Evolutionary conservation across 2,888 invertebrate genomes (phyloP), one percentile per base, ranked within the genome.

Genomic region (Orchestes rusci): DNA sequence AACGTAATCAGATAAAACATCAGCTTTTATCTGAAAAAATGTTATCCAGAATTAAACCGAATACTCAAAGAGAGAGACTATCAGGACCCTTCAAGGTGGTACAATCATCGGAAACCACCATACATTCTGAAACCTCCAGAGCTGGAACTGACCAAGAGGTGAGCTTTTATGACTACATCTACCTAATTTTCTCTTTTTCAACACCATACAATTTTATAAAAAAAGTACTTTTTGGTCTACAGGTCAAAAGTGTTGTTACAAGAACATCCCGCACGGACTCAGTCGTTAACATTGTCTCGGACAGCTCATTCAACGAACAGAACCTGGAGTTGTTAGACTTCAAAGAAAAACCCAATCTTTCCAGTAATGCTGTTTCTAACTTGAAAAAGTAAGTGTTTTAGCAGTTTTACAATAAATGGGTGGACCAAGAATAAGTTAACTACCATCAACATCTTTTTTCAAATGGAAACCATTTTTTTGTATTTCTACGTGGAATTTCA

Each of bases 41-140:
- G 58, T 57, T 71, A 28, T 66, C 71, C 1, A 73, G 73, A 57
- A 61, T 74, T 28, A 73, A 72, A 54, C 61, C 71, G 42, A 68
- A 66, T 30, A 67, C 68, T 0, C 68, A 69, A 16, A 55, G 52
- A 12, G 58, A 60, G 29, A 61, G 69, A 43, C 58, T 64, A 28
- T 69, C 69, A 1, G 74, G 74, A 1, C 74, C 75, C 1, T 64
- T 75, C 61, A 73, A 72, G 53, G 74, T 73, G 18, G 66, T 71
- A 37, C 65, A 45, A 28, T 19, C 29, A 16, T 33, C 16, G 15
- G 35, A n/a, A n/a, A 19, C 30, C 10, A 39, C 41, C 7, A 16
- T 44, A 16, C 39, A 35, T 13, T 44, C 37, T 20, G 45, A 43
- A 28, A 37, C 43, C 7, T 39, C 43, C 12, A 30, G 30, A n/a